A percentile compares a stretch with the other conserved stretches of the same genome.
These are phyloP conservation scores for Coelopa pilipes DNA, from an alignment of 2,888 invertebrate genomes.

Conservation along the genomic window DNA sequence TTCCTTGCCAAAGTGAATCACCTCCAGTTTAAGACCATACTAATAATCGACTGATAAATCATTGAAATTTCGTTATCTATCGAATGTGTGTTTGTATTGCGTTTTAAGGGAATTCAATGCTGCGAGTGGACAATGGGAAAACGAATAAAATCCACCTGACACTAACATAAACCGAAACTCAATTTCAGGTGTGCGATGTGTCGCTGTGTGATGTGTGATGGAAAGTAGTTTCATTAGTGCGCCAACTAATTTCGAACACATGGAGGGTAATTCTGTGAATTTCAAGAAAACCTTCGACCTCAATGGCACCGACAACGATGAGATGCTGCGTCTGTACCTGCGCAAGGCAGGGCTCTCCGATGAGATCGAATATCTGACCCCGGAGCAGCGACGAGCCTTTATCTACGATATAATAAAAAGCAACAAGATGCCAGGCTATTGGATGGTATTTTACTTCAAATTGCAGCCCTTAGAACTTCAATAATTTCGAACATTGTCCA, in stretches of 20 bases:
- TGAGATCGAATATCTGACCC: constrained; percentile 52
- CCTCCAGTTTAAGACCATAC: constrained; percentile 1
- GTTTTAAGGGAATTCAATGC: neutral
- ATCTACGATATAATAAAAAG: constrained; percentile 62
- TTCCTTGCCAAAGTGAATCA: constrained; percentile 14
- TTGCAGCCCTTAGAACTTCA: neutral
- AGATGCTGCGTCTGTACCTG: constrained; percentile 59
- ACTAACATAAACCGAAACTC: neutral
- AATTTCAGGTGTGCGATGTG: constrained; percentile 3
- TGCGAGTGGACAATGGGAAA: neutral
- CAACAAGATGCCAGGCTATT: constrained; percentile 60
- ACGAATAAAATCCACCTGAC: neutral
- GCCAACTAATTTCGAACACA: constrained; percentile 57
- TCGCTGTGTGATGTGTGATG: constrained; percentile 47
- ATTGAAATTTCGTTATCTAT: constrained; percentile 14
- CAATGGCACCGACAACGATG: constrained; percentile 56
- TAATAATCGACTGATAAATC: constrained; percentile 19
- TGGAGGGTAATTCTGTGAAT: constrained; percentile 55
- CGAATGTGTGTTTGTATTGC: constrained; percentile 13
- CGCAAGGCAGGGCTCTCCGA: constrained; percentile 56
- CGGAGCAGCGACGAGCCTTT: constrained; percentile 56
- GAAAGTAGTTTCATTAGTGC: constrained; percentile 54
- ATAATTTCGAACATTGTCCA: neutral
- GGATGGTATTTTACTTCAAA: constrained; percentile 53
- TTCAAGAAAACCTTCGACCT: constrained; percentile 60